phyloP scores from a whole-genome alignment of 2,113 vertebrate species.

The Phrynosoma platyrhinos region DNA sequence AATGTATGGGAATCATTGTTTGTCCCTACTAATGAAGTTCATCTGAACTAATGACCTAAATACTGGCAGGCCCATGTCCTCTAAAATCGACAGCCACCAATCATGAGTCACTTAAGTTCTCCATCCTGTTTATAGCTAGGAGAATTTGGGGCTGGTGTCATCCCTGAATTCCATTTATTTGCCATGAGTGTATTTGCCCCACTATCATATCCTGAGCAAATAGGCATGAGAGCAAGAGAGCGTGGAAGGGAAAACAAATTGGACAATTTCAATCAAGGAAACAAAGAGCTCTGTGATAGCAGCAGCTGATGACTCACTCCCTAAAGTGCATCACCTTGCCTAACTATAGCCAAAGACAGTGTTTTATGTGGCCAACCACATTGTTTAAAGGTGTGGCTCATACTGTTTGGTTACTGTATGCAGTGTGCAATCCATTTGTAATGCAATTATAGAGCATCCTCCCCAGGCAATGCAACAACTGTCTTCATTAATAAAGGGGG shows the following conservation, averaged over 20 bases:
- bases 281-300: not conserved
- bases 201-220: not conserved
- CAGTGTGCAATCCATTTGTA: not conserved
- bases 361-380: constrained; percentile 8
- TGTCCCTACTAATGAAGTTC: not conserved
- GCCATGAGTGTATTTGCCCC: not conserved
- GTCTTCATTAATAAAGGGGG: not conserved
- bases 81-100: constrained; percentile 13
- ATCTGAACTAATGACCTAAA: constrained; percentile 32
- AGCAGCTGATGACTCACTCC: not conserved
- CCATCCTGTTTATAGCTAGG: not conserved
- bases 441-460: not conserved
- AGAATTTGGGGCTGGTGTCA: not conserved
- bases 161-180: not conserved
- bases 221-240: not conserved
- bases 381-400: constrained; percentile 20
- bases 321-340: not conserved
- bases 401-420: not conserved
- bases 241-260: not conserved
- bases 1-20: not conserved
- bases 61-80: constrained; percentile 18
- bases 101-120: not conserved
- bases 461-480: not conserved
- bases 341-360: constrained; percentile 18
- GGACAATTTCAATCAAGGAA: not conserved